Evolutionary conservation across 2,888 invertebrate species (phyloP).

Genomic region (Serripes groenlandicus): DNA sequence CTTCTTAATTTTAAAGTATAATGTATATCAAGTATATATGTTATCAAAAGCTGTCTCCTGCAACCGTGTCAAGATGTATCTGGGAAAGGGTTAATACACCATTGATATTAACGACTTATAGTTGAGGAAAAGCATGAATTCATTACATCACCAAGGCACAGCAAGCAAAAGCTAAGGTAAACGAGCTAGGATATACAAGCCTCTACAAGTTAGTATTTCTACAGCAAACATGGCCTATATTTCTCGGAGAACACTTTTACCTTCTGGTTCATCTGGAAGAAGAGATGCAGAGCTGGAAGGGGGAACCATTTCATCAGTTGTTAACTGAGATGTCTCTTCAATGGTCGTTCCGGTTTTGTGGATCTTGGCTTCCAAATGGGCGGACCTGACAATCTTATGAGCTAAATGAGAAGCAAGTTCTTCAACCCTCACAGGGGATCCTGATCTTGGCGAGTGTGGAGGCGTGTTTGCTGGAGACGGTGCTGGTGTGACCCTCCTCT

Average conservation of each 20-base stretch:
- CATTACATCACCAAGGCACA: no score
- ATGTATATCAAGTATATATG: no score
- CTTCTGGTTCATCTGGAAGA: constrained; percentile 15
- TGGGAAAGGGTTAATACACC: no score
- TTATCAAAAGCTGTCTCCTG: no score
- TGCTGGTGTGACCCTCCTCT: constrained; percentile 57
- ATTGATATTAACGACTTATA: no score
- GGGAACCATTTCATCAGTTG: constrained; percentile 48
- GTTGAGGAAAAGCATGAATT: no score
- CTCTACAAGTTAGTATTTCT: background rate
- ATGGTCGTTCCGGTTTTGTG: constrained; percentile 57
- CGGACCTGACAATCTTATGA: constrained; percentile 60
- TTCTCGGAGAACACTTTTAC: constrained; percentile 1
- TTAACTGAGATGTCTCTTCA: constrained; percentile 57
- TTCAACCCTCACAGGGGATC: constrained; percentile 63
- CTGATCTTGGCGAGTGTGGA: constrained; percentile 67
- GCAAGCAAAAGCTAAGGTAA: no score
- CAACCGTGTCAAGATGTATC: no score
- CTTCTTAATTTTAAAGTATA: no score
- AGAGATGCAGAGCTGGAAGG: constrained; percentile 13
- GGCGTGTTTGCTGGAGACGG: constrained; percentile 53
- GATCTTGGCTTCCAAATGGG: constrained; percentile 63
- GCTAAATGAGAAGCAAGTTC: constrained; percentile 62
- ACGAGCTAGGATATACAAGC: no score
- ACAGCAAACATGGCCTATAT: background rate